Evolutionary conservation across 2,113 vertebrate genomes (phyloP).

Genomic region (Limanda limanda): DNA sequence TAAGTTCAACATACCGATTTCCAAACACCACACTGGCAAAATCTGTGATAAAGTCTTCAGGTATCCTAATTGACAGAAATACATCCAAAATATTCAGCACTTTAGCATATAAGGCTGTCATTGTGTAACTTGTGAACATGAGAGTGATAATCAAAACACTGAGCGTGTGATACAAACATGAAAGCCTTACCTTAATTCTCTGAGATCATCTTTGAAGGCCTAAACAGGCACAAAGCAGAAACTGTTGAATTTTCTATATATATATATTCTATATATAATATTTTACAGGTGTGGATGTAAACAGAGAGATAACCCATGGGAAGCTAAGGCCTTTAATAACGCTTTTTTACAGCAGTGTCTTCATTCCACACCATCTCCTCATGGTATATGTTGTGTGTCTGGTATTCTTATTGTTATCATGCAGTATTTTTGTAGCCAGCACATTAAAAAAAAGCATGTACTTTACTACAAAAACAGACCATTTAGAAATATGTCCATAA

Average conservation of each 20-base stretch:
- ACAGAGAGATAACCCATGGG: too few species aligned
- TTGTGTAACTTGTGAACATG: neutral
- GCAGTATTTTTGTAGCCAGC: too few species aligned
- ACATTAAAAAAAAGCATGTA: too few species aligned
- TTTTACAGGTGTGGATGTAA: too few species aligned
- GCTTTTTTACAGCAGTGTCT: too few species aligned
- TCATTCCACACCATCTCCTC: too few species aligned
- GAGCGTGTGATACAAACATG: neutral
- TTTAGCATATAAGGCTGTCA: too few species aligned
- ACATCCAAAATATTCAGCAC: slow-evolving; percentile 17
- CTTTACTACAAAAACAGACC: too few species aligned
- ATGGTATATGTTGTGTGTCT: too few species aligned
- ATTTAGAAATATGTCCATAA: too few species aligned
- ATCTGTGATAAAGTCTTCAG: slow-evolving; percentile 87
- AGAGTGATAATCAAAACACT: neutral
- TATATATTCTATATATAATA: neutral
- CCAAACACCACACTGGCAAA: slow-evolving; percentile 89
- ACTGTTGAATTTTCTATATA: neutral
- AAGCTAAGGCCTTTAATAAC: too few species aligned
- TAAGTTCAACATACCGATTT: slow-evolving; percentile 79
- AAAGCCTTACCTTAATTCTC: slow-evolving; percentile 83
- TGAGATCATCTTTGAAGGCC: slow-evolving; percentile 89
- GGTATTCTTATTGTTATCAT: too few species aligned
- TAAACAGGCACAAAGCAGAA: slow-evolving; percentile 63
- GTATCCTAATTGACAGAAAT: slow-evolving; percentile 79